phyloP scores from a whole-genome alignment of 2,888 invertebrate species.

The Synanthedon myopaeformis region DNA sequence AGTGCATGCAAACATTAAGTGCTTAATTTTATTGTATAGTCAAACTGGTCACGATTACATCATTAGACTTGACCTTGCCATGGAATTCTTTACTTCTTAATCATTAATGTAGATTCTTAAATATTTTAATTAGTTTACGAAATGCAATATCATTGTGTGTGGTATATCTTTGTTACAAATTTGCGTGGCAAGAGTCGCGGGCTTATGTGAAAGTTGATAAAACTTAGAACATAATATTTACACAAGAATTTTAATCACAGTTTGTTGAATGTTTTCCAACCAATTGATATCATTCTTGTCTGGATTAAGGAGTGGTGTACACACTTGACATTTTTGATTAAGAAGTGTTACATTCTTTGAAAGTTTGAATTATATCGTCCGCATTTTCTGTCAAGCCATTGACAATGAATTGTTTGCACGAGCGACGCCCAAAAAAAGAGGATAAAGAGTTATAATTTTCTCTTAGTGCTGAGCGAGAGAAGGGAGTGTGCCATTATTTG shows the following conservation, averaged over 20 bases:
- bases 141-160: slow-evolving; percentile 9
- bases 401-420: slow-evolving; percentile 1
- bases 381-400: too few species aligned
- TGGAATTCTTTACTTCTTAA: slow-evolving; percentile 35
- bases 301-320: too few species aligned
- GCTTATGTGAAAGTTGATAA: neutral
- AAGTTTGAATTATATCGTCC: too few species aligned
- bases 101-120: slow-evolving; percentile 6
- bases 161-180: neutral
- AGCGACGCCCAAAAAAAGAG: neutral
- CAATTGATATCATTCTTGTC: too few species aligned
- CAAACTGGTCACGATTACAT: slow-evolving; percentile 31
- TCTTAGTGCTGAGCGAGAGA: too few species aligned
- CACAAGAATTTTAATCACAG: neutral
- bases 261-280: neutral
- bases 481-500: too few species aligned
- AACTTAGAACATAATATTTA: neutral
- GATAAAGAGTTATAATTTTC: too few species aligned
- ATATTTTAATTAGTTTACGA: neutral
- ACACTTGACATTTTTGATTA: too few species aligned
- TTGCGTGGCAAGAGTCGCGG: neutral
- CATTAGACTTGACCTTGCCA: slow-evolving; percentile 40
- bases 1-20: slow-evolving; percentile 28
- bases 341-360: too few species aligned
- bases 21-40: slow-evolving; percentile 33